Evolutionary conservation across 2,888 invertebrate species (phyloP), one percentile per base, ranked within the genome.

Genomic region (Silvanus unidentatus): DNA sequence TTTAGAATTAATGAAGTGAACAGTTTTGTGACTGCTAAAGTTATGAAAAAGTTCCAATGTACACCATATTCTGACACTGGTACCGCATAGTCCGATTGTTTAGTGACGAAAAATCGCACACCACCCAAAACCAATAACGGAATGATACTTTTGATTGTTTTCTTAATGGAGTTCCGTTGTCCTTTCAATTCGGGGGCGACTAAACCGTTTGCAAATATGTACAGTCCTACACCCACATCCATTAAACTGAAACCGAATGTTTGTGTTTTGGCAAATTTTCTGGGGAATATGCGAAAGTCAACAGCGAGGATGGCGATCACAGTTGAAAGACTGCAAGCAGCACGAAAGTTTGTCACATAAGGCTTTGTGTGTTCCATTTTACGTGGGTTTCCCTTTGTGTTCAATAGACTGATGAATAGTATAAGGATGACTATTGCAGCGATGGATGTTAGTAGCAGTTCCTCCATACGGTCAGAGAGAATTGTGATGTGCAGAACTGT

Each of bases 11-110:
- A 52, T 1, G 81, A 81, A 30, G 85, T 83, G 13, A 87, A 62
- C 1, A 91, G 66, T 72, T 90, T 93, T 12, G 92, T 84, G 32
- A 84, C 72, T 2, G 90, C 93, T 44, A 99, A 73, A 0, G 96
- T 97, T 54, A 95, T 84, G 70, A 98, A 99, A 68, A 99, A 99
- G 72, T 99, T 99, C 91, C 97, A 95, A 69, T 99, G 97, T 0
- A 86, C 78, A 0, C 99, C 99, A 75, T 99, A 99, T 69, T 99
- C 99, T 0, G 87, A 81, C 0, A 88, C 80, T 68, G 93, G 89
- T 60, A 88, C 86, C 45, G 90, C 88, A 69, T 99, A 98, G 54
- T 87, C 80, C 1, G 86, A 72, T 34, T 80, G 67, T 59, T 79
- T 75, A 1, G 74, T 79, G 1, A 85, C 66, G 11, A 83, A 41